phyloP scores from a whole-genome alignment of 2,888 invertebrate genomes.

The Archaeoteleia sp. region DNA sequence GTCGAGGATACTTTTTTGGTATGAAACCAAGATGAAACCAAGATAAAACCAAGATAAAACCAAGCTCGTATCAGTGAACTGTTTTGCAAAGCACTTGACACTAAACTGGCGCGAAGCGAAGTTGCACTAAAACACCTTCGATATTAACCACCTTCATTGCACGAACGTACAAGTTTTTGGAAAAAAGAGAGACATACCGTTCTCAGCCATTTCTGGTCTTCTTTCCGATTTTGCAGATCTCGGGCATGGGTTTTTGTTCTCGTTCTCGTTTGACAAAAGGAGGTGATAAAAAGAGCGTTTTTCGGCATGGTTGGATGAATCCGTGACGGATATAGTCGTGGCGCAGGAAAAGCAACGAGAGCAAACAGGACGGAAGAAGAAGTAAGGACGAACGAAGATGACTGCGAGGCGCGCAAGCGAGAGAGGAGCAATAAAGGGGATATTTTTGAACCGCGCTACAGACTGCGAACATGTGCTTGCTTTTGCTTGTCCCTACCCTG shows the following conservation, averaged over 20 bases:
- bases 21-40: too few species aligned
- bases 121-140: too few species aligned
- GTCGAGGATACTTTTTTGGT: too few species aligned
- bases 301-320: slow-evolving; percentile 49
- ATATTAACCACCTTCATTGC: too few species aligned
- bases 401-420: slow-evolving; percentile 12
- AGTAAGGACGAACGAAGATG: slow-evolving; percentile 10
- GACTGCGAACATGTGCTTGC: slow-evolving; percentile 43
- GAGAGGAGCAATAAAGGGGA: slow-evolving; percentile 44
- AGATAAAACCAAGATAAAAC: too few species aligned
- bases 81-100: too few species aligned
- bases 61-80: too few species aligned
- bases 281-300: slow-evolving; percentile 29
- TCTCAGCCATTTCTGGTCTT: too few species aligned
- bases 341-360: slow-evolving; percentile 11
- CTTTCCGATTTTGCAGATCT: too few species aligned
- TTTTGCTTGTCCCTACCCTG: slow-evolving; percentile 6
- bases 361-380: slow-evolving; percentile 26
- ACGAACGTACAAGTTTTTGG: too few species aligned
- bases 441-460: slow-evolving; percentile 47
- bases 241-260: not conserved
- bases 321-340: slow-evolving; percentile 58
- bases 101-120: too few species aligned
- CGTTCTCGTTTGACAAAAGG: slow-evolving; percentile 35
- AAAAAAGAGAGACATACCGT: too few species aligned